Evolutionary conservation across 2,113 vertebrate species (phyloP).

Genomic region (Illadopsis cleaveri): DNA sequence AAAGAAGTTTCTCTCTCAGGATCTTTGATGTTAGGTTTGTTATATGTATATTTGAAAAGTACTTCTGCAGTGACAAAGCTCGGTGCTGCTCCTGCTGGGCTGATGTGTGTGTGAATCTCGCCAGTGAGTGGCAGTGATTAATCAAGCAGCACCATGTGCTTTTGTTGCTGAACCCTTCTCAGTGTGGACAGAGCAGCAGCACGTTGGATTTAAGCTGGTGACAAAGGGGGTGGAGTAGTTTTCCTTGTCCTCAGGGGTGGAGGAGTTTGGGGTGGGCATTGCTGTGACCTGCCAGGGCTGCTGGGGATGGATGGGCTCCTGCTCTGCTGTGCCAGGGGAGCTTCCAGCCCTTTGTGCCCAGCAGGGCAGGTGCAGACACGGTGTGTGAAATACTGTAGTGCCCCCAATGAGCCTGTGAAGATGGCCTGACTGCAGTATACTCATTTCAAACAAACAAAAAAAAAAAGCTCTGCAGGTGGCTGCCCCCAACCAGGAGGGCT

Average conservation of each 20-base stretch:
- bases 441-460: background rate
- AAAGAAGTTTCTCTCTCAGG: slow-evolving; percentile 45
- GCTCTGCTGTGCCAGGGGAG: background rate
- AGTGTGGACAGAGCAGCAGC: background rate
- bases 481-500: background rate
- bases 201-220: background rate
- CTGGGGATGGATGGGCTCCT: background rate
- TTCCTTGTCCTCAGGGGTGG: background rate
- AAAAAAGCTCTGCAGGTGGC: background rate
- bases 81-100: background rate
- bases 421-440: background rate
- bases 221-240: background rate
- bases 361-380: fast-evolving
- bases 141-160: background rate
- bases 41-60: slow-evolving; percentile 65
- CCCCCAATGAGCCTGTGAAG: background rate
- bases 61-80: slow-evolving; percentile 50
- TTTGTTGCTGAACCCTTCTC: background rate
- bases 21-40: slow-evolving; percentile 63
- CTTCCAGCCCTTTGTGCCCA: background rate
- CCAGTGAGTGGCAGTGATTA: slow-evolving; percentile 36
- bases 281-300: background rate
- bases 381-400: fast-evolving
- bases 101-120: background rate
- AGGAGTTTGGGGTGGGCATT: background rate